A percentile compares a stretch with the other conserved stretches of the same genome.
These are phyloP conservation scores for Xenopus borealis DNA, from an alignment of 2,113 vertebrate genomes.

Conservation along the genomic window DNA sequence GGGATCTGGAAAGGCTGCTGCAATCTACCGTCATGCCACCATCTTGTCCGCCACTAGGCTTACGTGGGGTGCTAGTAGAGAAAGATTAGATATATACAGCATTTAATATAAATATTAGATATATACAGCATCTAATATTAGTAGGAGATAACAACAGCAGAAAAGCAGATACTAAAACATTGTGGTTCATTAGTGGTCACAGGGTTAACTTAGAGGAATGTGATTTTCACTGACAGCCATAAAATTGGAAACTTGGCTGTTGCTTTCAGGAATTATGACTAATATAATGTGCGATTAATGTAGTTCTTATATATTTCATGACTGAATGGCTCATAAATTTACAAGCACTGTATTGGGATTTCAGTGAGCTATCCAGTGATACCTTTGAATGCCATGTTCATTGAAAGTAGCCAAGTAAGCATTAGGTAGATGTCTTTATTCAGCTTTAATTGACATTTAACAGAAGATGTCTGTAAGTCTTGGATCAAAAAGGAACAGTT, in stretches of 20 bases:
- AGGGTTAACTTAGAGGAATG: slow-evolving; percentile 1
- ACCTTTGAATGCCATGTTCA: slow-evolving; percentile 59
- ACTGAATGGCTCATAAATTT: slow-evolving; percentile 60
- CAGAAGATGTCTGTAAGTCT: slow-evolving; percentile 65
- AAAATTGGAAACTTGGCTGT: not conserved
- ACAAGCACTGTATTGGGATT: slow-evolving; percentile 65
- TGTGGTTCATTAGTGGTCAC: not conserved
- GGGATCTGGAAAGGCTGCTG: too few species aligned
- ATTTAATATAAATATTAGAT: too few species aligned
- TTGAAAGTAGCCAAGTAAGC: slow-evolving; percentile 65
- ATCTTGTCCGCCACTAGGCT: too few species aligned
- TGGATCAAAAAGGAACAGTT: slow-evolving; percentile 58
- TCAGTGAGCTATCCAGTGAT: slow-evolving; percentile 56
- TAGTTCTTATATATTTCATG: slow-evolving; percentile 39
- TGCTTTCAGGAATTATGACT: slow-evolving; percentile 18
- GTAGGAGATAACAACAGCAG: too few species aligned
- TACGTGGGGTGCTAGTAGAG: too few species aligned
- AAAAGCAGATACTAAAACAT: too few species aligned
- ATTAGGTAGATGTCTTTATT: slow-evolving; percentile 71
- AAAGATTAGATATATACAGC: too few species aligned
- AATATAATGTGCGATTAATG: slow-evolving; percentile 34
- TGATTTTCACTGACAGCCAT: slow-evolving; percentile 1
- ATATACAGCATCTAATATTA: too few species aligned
- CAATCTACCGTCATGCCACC: too few species aligned
- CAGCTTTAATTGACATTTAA: slow-evolving; percentile 71